Evolutionary conservation across 2,888 invertebrate species (phyloP).

Genomic region (Apomyelois bistriatella): DNA sequence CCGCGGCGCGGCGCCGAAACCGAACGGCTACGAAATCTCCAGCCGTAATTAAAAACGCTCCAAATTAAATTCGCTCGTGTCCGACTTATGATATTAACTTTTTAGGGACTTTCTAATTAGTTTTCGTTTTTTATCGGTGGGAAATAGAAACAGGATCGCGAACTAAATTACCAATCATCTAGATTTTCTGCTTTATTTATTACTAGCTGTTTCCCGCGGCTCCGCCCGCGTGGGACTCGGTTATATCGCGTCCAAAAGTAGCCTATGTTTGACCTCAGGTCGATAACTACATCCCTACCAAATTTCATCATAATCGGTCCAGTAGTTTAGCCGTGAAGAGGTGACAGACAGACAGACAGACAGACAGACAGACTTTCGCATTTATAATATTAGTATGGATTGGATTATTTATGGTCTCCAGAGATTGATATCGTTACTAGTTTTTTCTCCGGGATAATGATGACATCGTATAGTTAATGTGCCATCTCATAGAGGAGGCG

Average conservation of each 20-base stretch:
- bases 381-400: too few relatives aligned
- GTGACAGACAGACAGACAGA: too few relatives aligned
- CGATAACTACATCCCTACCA: too few relatives aligned
- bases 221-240: too few relatives aligned
- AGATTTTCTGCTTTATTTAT: slow-evolving; percentile 21
- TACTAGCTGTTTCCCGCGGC: too few relatives aligned
- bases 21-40: slow-evolving; percentile 65
- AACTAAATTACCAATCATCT: slow-evolving; percentile 7
- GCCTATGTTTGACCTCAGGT: too few relatives aligned
- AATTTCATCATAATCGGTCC: too few relatives aligned
- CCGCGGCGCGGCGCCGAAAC: slow-evolving; percentile 72
- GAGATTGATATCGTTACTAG: not conserved
- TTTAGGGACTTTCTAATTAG: slow-evolving; percentile 77
- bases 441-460: not conserved
- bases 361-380: too few relatives aligned
- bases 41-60: slow-evolving; percentile 78
- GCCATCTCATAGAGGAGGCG: not conserved
- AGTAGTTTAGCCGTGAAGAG: too few relatives aligned
- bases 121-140: slow-evolving; percentile 61
- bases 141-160: slow-evolving; percentile 29
- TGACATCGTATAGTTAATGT: not conserved
- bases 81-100: slow-evolving; percentile 77
- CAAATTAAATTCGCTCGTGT: slow-evolving; percentile 79
- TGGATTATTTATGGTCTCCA: not conserved
- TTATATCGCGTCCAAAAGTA: too few relatives aligned